Evolutionary conservation across 2,888 invertebrate genomes (phyloP).

Genomic region (Drosophila greeni): DNA sequence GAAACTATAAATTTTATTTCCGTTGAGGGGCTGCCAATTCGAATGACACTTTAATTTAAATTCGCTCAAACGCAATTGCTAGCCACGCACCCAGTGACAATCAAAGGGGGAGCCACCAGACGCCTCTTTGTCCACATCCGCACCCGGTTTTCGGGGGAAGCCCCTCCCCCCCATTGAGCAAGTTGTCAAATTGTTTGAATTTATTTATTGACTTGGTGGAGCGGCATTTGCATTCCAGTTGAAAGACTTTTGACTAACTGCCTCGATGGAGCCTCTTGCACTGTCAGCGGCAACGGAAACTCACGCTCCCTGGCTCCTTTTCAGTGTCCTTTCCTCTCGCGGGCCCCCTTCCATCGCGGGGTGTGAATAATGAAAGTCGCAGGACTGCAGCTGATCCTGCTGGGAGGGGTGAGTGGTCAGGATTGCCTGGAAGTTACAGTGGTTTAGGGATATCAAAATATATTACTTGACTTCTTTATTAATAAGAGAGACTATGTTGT

Average conservation of each 20-base stretch:
- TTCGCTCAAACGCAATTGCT: conserved; percentile 72
- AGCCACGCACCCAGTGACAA: conserved; percentile 62
- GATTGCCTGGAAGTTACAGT: conserved; percentile 13
- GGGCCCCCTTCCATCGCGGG: conserved; percentile 8
- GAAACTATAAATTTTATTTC: conserved; percentile 73
- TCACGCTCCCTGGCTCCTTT: conserved; percentile 25
- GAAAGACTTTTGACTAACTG: conserved; percentile 59
- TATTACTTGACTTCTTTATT: not conserved
- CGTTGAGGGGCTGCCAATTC: conserved; percentile 68
- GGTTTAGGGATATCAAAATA: not conserved
- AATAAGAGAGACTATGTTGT: not conserved
- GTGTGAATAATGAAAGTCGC: conserved; percentile 60
- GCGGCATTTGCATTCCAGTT: conserved; percentile 68
- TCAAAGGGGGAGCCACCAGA: conserved; percentile 35
- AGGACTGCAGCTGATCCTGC: conserved; percentile 16
- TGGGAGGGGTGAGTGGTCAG: not conserved
- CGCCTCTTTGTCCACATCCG: conserved; percentile 16
- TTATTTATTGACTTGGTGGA: conserved; percentile 72
- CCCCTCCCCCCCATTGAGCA: conserved; percentile 63
- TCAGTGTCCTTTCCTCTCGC: conserved; percentile 11
- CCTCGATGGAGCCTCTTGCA: conserved; percentile 16
- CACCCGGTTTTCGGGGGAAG: conserved; percentile 30
- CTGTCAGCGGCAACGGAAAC: conserved; percentile 47
- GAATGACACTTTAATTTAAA: conserved; percentile 76
- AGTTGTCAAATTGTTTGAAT: conserved; percentile 74